phyloP scores from a whole-genome alignment of 30 jellyfish, hydroid and myxozoan species.

The Aurelia sp. region DNA sequence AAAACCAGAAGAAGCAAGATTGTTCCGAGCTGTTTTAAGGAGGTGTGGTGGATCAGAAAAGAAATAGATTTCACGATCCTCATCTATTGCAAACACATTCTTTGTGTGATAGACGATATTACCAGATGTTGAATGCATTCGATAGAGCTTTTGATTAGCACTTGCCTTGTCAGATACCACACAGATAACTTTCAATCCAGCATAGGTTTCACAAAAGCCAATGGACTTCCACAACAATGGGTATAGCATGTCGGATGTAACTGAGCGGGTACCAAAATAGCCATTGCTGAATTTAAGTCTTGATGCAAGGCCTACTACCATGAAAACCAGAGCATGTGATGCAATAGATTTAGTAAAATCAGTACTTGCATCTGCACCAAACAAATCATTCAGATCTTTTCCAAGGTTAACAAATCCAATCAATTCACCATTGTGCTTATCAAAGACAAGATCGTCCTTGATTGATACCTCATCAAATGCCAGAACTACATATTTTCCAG shows the following conservation, averaged over 20 bases:
- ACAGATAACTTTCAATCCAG: slow-evolving; percentile 20
- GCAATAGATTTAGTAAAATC: neutral
- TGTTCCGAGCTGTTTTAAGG: slow-evolving; percentile 23
- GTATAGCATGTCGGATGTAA: neutral
- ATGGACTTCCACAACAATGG: slow-evolving; percentile 40
- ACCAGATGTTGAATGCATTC: neutral
- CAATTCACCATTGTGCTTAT: slow-evolving; percentile 21
- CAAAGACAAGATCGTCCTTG: slow-evolving; percentile 27
- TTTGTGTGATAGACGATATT: slow-evolving; percentile 2
- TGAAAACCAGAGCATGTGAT: slow-evolving; percentile 25
- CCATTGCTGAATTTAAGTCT: neutral
- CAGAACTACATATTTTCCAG: slow-evolving; percentile 26
- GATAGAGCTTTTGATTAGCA: slow-evolving; percentile 6
- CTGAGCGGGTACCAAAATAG: slow-evolving; percentile 16
- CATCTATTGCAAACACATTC: neutral
- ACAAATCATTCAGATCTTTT: neutral
- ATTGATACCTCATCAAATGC: slow-evolving; percentile 55
- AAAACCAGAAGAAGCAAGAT: slow-evolving; percentile 41
- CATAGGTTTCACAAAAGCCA: neutral
- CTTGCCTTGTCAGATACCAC: slow-evolving; percentile 33
- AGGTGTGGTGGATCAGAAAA: slow-evolving; percentile 29
- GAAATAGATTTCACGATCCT: neutral
- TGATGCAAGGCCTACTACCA: slow-evolving; percentile 3
- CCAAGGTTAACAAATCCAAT: slow-evolving; percentile 59
- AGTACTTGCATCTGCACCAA: neutral